Base-by-base conservation (phyloP, 2,888 invertebrate genomes). In the Aphidoletes aphidimyza region DNA sequence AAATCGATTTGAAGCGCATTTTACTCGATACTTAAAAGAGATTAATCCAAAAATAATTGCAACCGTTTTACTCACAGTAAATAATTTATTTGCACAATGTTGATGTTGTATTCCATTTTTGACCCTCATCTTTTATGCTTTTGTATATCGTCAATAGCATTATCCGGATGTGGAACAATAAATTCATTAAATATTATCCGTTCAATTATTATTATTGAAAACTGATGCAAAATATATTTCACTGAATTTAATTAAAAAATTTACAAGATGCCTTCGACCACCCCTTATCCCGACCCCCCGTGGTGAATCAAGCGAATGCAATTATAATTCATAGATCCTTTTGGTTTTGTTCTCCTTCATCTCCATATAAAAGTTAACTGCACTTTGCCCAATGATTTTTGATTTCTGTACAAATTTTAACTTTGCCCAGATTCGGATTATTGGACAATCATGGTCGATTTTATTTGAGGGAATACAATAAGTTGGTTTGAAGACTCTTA, bases 21-120 rank as follows among this genome's bases (percentile, higher is more conserved):
- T n/a, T 3, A 0, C 69, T 30, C 69, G n/a, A 30, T 69, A 69
- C 69, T 69, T 69, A 69, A 69, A 14, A 69, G 69, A 69, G 69
- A 69, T 69, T 69, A 69, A 69, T 69, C 69, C 69, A 69, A 69
- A 69, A 69, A 69, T 69, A 69, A 69, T 69, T 69, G n/a, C 69
- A 54, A 47, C 39, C 39, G 39, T 39, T 39, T 39, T 11, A 8
- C 39, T 39, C 39, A n/a, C n/a, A n/a, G n/a, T n/a, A n/a, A n/a
- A n/a, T n/a, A n/a, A n/a, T n/a, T n/a, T n/a, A n/a, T n/a, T n/a
- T n/a, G n/a, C n/a, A n/a, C n/a, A n/a, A n/a, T n/a, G n/a, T n/a
- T n/a, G n/a, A n/a, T n/a, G n/a, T n/a, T n/a, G n/a, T n/a, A n/a
- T n/a, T 39, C 39, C 11, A 39, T 39, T 19, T 47, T 19, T 47